Percentiles rank a stretch among this genome's conserved stretches.
phyloP scores from a whole-genome alignment of 2,797 vertebrate species.

The Peromyscus melanophrys region DNA sequence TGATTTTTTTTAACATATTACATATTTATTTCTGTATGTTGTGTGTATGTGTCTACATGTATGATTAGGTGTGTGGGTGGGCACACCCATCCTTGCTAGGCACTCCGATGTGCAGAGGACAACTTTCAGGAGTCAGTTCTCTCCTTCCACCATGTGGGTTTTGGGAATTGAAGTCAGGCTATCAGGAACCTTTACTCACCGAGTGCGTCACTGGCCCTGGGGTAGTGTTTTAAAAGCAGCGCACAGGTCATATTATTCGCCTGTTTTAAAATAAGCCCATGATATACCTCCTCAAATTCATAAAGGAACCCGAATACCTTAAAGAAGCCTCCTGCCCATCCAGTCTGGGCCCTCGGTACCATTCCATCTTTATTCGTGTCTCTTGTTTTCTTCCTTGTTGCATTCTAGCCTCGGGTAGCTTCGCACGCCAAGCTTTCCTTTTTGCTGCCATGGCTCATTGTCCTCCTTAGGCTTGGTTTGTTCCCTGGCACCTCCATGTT shows the following conservation, averaged over 20 bases:
- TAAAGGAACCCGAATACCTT: background rate
- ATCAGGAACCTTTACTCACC: background rate
- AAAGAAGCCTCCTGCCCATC: background rate
- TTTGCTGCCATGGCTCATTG: background rate
- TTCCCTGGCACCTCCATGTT: no score
- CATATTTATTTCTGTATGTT: background rate
- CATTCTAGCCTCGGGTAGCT: background rate
- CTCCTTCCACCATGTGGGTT: background rate
- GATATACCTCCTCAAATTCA: background rate
- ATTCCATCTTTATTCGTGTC: background rate
- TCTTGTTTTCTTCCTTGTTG: background rate
- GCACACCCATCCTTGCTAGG: background rate
- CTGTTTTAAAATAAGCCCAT: conserved; percentile 2
- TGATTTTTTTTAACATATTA: background rate
- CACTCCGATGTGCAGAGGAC: background rate
- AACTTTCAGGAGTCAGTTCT: background rate
- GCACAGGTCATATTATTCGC: background rate
- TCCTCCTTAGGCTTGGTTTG: background rate
- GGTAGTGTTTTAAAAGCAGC: background rate
- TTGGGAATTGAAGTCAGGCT: background rate
- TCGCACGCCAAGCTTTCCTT: background rate
- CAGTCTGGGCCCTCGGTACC: background rate
- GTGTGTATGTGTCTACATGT: background rate
- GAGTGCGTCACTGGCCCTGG: background rate
- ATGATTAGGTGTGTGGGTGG: background rate